A percentile compares a stretch with the other conserved stretches of the same genome.
These are phyloP conservation scores for Drosophila orosa DNA, from an alignment of 1,140 invertebrate species.

Conservation along the genomic window DNA sequence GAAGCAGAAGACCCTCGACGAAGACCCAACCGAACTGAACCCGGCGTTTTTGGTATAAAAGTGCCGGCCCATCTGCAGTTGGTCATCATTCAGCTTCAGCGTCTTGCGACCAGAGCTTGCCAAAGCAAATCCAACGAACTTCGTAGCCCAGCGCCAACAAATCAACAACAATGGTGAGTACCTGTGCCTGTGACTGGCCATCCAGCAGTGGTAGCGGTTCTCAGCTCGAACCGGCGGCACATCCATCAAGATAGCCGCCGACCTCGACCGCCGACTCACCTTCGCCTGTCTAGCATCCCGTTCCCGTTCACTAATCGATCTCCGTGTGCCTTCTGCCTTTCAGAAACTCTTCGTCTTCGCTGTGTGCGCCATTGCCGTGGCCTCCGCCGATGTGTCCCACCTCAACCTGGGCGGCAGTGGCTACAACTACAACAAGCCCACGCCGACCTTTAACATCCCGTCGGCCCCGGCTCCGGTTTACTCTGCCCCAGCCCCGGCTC, in stretches of 20 bases:
- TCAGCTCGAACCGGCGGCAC: constrained; percentile 2
- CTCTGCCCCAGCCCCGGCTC: constrained; percentile 21
- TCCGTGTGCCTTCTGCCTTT: constrained; percentile 29
- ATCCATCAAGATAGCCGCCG: constrained; percentile 43
- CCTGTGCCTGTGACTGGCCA: neutral
- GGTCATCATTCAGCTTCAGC: constrained; percentile 71
- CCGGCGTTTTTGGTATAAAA: constrained; percentile 62
- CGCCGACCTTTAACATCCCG: constrained; percentile 63
- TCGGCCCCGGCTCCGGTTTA: constrained; percentile 39
- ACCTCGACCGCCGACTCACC: constrained; percentile 50
- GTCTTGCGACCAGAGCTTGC: constrained; percentile 61
- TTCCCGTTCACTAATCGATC: constrained; percentile 7
- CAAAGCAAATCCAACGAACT: constrained; percentile 68
- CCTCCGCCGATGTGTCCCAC: constrained; percentile 74
- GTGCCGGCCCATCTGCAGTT: constrained; percentile 64
- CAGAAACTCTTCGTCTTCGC: constrained; percentile 80
- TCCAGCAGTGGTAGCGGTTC: neutral
- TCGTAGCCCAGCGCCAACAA: constrained; percentile 55
- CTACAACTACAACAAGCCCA: constrained; percentile 68
- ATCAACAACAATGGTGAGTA: constrained; percentile 71
- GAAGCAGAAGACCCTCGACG: constrained; percentile 20
- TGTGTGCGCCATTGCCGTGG: constrained; percentile 69
- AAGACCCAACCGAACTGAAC: constrained; percentile 20
- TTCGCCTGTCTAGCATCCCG: constrained; percentile 46
- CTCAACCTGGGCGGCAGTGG: constrained; percentile 62